These are phyloP conservation scores for Ichneumon xanthorius DNA, from an alignment of 2,888 invertebrate species.

Conservation along the genomic window DNA sequence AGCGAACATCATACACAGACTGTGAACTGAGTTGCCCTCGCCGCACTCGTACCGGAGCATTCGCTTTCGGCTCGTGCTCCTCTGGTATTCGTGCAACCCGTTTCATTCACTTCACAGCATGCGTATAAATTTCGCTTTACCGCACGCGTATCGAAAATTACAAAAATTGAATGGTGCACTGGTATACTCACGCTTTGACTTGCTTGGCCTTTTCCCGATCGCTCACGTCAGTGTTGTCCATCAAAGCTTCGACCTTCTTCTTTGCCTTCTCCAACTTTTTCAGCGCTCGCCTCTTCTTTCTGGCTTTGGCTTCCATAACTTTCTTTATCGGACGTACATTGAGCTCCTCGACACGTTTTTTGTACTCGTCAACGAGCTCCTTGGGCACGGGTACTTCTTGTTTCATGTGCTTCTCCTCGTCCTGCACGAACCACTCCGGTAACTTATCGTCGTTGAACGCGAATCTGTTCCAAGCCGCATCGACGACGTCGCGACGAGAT, in stretches of 20 bases:
- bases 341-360: constrained; percentile 92
- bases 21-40: too few species aligned
- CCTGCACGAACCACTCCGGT: constrained; percentile 98
- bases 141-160: too few species aligned
- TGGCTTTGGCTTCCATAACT: constrained; percentile 98
- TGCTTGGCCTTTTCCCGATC: constrained; percentile 97
- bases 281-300: constrained; percentile 96
- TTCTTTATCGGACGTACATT: constrained; percentile 99
- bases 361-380: constrained; percentile 94
- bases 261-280: constrained; percentile 96
- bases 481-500: constrained; percentile 94
- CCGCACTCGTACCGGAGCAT: too few species aligned
- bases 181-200: constrained; percentile 91
- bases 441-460: constrained; percentile 96
- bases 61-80: too few species aligned
- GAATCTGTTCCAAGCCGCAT: constrained; percentile 97
- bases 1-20: too few species aligned
- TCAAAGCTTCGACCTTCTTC: constrained; percentile 97
- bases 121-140: too few species aligned
- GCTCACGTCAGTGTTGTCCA: constrained; percentile 96
- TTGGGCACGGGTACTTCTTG: constrained; percentile 94
- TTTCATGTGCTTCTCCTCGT: constrained; percentile 96
- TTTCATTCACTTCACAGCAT: too few species aligned
- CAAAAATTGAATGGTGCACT: background rate
- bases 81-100: too few species aligned